phyloP scores from a whole-genome alignment of 2,888 invertebrate species.

The Creontiades dilutus region DNA sequence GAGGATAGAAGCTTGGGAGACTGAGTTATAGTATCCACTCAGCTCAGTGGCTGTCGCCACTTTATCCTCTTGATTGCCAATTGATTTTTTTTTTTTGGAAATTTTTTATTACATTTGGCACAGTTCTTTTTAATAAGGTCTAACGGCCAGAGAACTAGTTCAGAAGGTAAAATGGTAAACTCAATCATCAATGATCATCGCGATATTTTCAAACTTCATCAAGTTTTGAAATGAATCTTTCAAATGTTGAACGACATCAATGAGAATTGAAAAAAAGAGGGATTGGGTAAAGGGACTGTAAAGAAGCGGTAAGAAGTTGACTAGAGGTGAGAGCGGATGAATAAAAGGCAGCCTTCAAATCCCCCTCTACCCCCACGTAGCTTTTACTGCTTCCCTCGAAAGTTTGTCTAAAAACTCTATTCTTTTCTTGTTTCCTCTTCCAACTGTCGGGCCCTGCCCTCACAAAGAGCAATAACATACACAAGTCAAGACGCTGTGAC shows the following conservation, averaged over 20 bases:
- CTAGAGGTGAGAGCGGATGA: slow-evolving; percentile 67
- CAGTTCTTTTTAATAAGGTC: no score
- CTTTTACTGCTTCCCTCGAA: slow-evolving; percentile 73
- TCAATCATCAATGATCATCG: no score
- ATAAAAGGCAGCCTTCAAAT: slow-evolving; percentile 69
- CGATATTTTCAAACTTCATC: not conserved
- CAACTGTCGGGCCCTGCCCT: slow-evolving; percentile 6
- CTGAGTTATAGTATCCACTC: no score
- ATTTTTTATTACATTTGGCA: no score
- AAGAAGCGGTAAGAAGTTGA: slow-evolving; percentile 32
- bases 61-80: no score
- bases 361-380: slow-evolving; percentile 63
- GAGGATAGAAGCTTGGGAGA: no score
- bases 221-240: not conserved
- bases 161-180: no score
- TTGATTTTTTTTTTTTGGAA: no score
- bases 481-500: slow-evolving; percentile 68
- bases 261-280: not conserved
- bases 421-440: slow-evolving; percentile 60
- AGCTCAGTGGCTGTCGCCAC: no score
- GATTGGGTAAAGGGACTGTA: not conserved
- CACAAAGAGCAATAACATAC: slow-evolving; percentile 72
- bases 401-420: slow-evolving; percentile 73
- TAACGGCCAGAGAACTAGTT: no score
- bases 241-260: not conserved